phyloP scores from a whole-genome alignment of 2,888 invertebrate genomes.

The Creontiades dilutus region DNA sequence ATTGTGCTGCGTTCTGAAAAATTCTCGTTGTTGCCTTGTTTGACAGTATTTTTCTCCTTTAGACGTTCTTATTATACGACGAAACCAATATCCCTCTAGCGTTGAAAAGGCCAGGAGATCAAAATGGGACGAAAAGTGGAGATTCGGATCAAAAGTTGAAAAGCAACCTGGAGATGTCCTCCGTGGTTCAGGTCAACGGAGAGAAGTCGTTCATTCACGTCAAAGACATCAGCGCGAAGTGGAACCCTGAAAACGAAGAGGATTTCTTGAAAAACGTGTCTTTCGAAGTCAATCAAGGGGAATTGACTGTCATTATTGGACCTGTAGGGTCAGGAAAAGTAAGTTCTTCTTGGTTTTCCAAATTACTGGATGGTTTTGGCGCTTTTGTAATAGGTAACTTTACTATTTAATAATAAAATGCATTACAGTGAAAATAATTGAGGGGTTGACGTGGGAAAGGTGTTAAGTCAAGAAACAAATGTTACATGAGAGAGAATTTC shows the following conservation, averaged over 20 bases:
- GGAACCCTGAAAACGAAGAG: conserved; percentile 80
- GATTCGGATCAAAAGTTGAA: not conserved
- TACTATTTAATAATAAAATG: no score
- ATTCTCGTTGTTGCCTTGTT: not conserved
- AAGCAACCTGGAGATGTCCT: not conserved
- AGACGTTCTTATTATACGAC: conserved; percentile 68
- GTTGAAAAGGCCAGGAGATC: conserved; percentile 27
- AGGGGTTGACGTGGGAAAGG: no score
- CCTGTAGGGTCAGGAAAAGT: conserved; percentile 88
- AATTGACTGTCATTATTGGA: conserved; percentile 85
- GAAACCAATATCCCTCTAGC: conserved; percentile 57
- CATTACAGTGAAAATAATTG: no score
- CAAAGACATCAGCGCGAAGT: conserved; percentile 78
- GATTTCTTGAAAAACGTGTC: conserved; percentile 81
- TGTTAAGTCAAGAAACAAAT: no score
- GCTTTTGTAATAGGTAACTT: no score
- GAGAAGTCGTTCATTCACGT: conserved; percentile 79
- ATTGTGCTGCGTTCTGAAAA: not conserved
- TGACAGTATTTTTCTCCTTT: not conserved
- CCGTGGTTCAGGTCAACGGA: conserved; percentile 38
- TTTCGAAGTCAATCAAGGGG: conserved; percentile 81
- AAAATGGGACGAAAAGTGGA: conserved; percentile 44
- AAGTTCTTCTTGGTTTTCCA: not conserved
- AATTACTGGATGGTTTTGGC: no score
- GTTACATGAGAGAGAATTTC: no score